A percentile compares a stretch with the other conserved stretches of the same genome.
phyloP scores from a whole-genome alignment of 2,797 vertebrate species.

The Micropoecilia bifurca region DNA sequence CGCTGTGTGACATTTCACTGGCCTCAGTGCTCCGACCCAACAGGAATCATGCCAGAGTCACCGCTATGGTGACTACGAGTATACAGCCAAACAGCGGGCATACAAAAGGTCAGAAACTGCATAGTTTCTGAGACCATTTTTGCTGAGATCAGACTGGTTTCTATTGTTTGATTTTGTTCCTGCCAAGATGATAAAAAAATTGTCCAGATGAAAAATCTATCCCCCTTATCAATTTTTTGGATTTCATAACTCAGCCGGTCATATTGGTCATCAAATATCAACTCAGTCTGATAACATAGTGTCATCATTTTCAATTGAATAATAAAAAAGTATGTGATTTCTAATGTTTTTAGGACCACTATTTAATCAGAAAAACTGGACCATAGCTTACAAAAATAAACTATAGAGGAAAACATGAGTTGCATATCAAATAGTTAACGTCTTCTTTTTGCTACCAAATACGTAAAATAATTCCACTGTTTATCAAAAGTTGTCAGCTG shows the following conservation, averaged over 20 bases:
- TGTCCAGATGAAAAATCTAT: background rate
- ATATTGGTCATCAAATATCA: background rate
- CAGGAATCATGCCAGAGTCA: conserved; percentile 57
- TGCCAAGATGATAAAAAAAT: conserved; percentile 3
- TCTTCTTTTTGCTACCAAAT: background rate
- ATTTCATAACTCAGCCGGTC: background rate
- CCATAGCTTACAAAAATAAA: background rate
- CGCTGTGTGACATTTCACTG: conserved; percentile 59
- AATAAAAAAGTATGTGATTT: background rate
- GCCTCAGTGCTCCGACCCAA: conserved; percentile 49
- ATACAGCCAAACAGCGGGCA: conserved; percentile 51
- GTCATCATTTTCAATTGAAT: background rate
- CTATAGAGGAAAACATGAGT: background rate
- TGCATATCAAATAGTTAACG: background rate
- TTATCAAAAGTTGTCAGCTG: background rate
- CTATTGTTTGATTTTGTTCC: conserved; percentile 47
- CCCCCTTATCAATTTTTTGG: background rate
- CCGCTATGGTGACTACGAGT: conserved; percentile 43
- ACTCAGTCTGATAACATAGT: background rate
- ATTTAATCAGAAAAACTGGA: background rate
- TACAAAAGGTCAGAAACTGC: conserved; percentile 59
- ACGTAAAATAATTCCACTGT: background rate
- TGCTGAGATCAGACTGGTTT: conserved; percentile 40
- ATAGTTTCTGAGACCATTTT: conserved; percentile 30
- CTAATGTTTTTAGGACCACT: background rate